phyloP scores from a whole-genome alignment of 2,113 vertebrate species.

The Panurus biarmicus region DNA sequence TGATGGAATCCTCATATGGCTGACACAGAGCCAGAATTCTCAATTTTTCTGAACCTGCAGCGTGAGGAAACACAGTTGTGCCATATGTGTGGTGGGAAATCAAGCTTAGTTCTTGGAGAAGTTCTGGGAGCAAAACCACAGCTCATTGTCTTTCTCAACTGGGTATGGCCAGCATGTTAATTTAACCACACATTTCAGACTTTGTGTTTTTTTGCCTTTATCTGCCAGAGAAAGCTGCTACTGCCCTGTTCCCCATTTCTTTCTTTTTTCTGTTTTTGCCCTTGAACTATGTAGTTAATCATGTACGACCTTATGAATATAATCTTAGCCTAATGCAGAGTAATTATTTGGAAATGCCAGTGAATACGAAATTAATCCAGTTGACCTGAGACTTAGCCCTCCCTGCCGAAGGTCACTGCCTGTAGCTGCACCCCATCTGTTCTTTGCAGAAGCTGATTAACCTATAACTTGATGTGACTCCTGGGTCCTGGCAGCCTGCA shows the following conservation, averaged over 20 bases:
- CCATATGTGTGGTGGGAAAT: not conserved
- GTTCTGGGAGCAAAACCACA: not conserved
- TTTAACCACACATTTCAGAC: not conserved
- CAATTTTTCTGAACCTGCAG: not conserved
- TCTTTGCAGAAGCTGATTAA: slow-evolving; percentile 1
- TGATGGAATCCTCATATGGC: not conserved
- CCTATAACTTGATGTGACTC: not conserved
- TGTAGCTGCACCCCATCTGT: not conserved
- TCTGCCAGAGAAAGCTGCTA: not conserved
- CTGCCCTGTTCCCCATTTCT: not conserved
- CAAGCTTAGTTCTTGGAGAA: not conserved
- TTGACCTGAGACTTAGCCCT: not conserved
- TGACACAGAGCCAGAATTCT: not conserved
- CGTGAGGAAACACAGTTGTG: not conserved
- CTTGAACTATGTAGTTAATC: slow-evolving; percentile 30
- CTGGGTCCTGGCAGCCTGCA: not conserved
- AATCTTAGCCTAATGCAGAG: slow-evolving; percentile 40
- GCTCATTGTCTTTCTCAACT: not conserved
- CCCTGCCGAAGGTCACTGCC: slow-evolving; percentile 11
- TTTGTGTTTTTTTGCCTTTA: not conserved
- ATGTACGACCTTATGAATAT: not conserved
- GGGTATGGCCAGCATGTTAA: not conserved
- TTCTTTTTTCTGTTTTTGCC: not conserved
- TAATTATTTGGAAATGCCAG: slow-evolving; percentile 41
- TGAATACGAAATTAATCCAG: not conserved